Evolutionary conservation across 2,113 vertebrate genomes (phyloP).

Genomic region (Syngnathus typhle): DNA sequence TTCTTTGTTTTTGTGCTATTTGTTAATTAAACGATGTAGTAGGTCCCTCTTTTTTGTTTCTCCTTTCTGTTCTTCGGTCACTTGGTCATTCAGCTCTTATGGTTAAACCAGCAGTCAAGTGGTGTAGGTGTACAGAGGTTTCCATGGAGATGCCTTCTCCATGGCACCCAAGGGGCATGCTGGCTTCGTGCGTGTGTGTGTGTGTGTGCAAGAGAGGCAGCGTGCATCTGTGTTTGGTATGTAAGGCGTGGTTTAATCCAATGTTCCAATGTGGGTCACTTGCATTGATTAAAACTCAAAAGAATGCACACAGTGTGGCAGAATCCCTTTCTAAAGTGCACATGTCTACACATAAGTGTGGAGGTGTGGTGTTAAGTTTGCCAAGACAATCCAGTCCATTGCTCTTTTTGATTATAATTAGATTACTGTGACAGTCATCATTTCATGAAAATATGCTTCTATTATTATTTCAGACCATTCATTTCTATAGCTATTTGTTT

Average conservation of each 20-base stretch:
- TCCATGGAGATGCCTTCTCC: conserved; percentile 54
- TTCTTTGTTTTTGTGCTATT: conserved; percentile 13
- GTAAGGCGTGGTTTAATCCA: conserved; percentile 28
- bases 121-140: conserved; percentile 67
- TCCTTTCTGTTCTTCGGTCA: conserved; percentile 3
- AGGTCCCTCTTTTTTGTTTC: background rate
- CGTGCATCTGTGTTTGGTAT: conserved; percentile 10
- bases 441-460: no score
- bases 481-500: no score
- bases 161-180: conserved; percentile 54
- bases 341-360: conserved; percentile 1
- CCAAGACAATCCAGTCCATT: background rate
- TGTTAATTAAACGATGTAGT: conserved; percentile 4
- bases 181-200: conserved; percentile 19
- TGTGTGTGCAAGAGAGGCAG: conserved; percentile 1
- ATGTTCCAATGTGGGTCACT: conserved; percentile 39
- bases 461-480: no score
- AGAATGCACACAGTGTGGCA: conserved; percentile 9
- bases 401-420: no score
- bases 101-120: conserved; percentile 29
- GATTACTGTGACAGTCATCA: no score
- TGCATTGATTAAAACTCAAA: conserved; percentile 13
- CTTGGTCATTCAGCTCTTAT: conserved; percentile 19
- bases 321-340: background rate
- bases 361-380: conserved; percentile 11